Base-by-base conservation (phyloP, 2,113 vertebrate species). In the Macroglossus sobrinus region DNA sequence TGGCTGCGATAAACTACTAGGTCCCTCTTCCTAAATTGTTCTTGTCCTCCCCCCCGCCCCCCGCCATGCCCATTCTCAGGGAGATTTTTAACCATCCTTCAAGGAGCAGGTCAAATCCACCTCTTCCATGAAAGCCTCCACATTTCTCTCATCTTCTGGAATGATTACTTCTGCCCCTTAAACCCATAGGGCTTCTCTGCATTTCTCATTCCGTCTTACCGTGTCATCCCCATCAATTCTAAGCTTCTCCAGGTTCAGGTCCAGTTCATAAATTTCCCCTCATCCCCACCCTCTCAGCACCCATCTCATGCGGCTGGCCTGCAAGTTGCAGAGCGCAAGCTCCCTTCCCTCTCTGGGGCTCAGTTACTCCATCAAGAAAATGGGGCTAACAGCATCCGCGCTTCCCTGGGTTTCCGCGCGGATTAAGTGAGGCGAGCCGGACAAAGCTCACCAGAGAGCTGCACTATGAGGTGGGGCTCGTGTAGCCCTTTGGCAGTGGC, bases 381-480 rank as follows among this genome's bases (percentile, higher is more conserved):
- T 26, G 50, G 33, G 19, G 26, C 74, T 59, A 43, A 53, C 26
- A 80, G 63, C 4, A 79, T 40, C 40, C 16, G 38, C 4, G 10
- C 35, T 10, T 64, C 4, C 19, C 14, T 13, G 53, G 53, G 33
- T 61, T 82, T 50, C 78, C 12, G 40, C 40, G 7, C 18, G 33
- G 47, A 30, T 45, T 21, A 57, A 68, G 30, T 0, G 16, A 68
- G 13, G 16, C 2, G 0, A 2, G 3, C 33, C 30, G 13, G 15
- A 38, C 30, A 50, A 57, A 47, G 16, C 30, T 3, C 22, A 30
- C 16, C 4, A 21, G 66, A 72, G 33, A 16, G 12, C 18, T 8
- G 26, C n/a, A 0, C 19, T 1, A n/a, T 33, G 11, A 18, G n/a
- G 33, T 8, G 55, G 43, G 14, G 26, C 55, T 74, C 18, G 2